A percentile compares a stretch with the other conserved stretches of the same genome.
These are phyloP conservation scores for Esox niger DNA, from an alignment of 2,113 vertebrate species.

Conservation along the genomic window DNA sequence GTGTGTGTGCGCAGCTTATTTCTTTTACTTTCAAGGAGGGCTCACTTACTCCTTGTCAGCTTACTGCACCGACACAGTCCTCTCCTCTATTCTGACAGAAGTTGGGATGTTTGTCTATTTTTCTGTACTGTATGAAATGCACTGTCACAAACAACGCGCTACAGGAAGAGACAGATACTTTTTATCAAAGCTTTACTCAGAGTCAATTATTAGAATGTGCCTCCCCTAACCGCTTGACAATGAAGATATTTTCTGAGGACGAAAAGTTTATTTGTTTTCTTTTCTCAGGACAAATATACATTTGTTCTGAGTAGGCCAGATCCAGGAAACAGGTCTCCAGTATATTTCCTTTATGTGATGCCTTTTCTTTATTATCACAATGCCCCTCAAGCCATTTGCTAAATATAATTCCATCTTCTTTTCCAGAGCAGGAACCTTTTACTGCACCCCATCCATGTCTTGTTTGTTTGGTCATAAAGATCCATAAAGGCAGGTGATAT, in stretches of 20 bases:
- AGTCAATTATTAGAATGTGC: conserved; percentile 55
- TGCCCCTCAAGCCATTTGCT: conserved; percentile 2
- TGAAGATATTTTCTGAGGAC: conserved; percentile 27
- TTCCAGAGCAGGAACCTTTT: conserved; percentile 1
- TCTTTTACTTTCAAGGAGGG: conserved; percentile 53
- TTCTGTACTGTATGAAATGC: conserved; percentile 48
- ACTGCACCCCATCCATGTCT: not conserved
- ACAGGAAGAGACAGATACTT: conserved; percentile 43
- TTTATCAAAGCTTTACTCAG: conserved; percentile 51
- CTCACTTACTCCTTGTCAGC: too few relatives aligned
- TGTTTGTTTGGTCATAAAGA: conserved; percentile 8
- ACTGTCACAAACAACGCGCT: conserved; percentile 44
- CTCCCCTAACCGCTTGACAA: conserved; percentile 46
- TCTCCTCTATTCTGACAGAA: too few relatives aligned
- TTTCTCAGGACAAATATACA: not conserved
- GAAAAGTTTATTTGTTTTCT: conserved; percentile 11
- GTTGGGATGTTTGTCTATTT: not conserved
- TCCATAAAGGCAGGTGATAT: not conserved
- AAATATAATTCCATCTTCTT: not conserved
- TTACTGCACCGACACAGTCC: conserved; percentile 42
- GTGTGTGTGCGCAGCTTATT: conserved; percentile 48
- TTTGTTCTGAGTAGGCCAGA: too few relatives aligned
- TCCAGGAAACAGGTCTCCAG: not conserved
- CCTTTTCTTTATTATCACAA: not conserved
- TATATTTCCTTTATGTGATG: too few relatives aligned